These are phyloP conservation scores for Poeciliopsis turneri DNA, from an alignment of 2,797 vertebrate genomes.

Conservation along the genomic window DNA sequence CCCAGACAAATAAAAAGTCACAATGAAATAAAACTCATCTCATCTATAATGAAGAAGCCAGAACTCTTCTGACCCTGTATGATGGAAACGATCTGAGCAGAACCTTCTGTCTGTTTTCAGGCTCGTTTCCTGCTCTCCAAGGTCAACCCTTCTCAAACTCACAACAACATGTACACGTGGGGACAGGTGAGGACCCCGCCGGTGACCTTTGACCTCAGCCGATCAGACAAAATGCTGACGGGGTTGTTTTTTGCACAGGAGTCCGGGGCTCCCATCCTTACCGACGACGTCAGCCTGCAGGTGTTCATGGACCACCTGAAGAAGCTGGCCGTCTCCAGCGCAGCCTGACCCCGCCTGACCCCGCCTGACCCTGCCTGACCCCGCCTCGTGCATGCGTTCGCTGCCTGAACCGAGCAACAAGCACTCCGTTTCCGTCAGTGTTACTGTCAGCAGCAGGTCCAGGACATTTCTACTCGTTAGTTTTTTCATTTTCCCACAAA, in stretches of 20 bases:
- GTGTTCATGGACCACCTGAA: conserved; percentile 99
- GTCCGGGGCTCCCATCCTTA: conserved; percentile 95
- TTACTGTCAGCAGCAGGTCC: background rate
- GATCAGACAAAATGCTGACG: background rate
- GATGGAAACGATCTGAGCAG: background rate
- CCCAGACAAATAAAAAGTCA: no score
- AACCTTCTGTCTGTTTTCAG: conserved; percentile 57
- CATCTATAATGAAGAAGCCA: no score
- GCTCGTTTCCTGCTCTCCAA: conserved; percentile 97
- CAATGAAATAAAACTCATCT: no score
- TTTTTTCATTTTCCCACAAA: background rate
- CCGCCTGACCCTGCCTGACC: background rate
- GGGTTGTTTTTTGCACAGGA: conserved; percentile 75
- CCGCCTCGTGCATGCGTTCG: background rate
- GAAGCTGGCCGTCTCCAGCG: conserved; percentile 96
- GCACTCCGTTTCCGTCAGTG: background rate
- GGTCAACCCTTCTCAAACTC: conserved; percentile 98
- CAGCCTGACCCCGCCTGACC: conserved; percentile 71
- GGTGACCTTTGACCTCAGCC: background rate
- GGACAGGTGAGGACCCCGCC: conserved; percentile 86
- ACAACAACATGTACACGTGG: conserved; percentile 96
- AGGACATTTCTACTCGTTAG: background rate
- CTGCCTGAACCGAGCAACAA: conserved; percentile 4
- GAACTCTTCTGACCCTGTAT: no score
- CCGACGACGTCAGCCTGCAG: conserved; percentile 97